Conservation (phyloP, 2,797 vertebrate genomes). For the Ctenosaura bakeri region DNA sequence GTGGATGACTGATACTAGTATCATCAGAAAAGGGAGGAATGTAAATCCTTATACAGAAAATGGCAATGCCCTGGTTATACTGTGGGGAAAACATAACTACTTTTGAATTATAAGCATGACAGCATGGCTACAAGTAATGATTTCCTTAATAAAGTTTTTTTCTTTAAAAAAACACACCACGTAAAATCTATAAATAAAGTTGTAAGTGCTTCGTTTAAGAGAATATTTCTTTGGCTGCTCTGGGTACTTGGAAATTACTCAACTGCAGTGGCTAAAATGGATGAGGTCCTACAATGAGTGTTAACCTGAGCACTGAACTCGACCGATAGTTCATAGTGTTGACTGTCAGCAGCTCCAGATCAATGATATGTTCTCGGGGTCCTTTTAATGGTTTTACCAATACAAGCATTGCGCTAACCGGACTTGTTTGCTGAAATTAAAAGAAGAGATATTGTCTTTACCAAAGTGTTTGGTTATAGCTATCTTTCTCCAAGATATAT, state of each 20-base stretch:
- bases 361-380: constrained; percentile 92
- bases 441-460: constrained; percentile 15
- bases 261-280: constrained; percentile 84
- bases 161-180: constrained; percentile 68
- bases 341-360: constrained; percentile 98
- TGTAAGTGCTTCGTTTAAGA: constrained; percentile 79
- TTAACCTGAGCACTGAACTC: constrained; percentile 94
- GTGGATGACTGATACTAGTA: constrained; percentile 75
- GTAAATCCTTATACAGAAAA: constrained; percentile 80
- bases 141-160: constrained; percentile 76
- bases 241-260: constrained; percentile 63
- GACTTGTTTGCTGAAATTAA: constrained; percentile 90
- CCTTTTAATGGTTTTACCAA: constrained; percentile 91
- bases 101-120: constrained; percentile 76
- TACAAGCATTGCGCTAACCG: constrained; percentile 94
- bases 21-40: constrained; percentile 72
- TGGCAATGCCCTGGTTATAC: constrained; percentile 81
- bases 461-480: background rate
- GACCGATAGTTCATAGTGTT: constrained; percentile 92
- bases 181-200: constrained; percentile 86
- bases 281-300: constrained; percentile 94
- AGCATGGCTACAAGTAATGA: constrained; percentile 77
- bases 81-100: constrained; percentile 74
- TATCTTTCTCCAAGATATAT: background rate
- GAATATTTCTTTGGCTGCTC: constrained; percentile 79